Percentiles rank a stretch among this genome's conserved stretches.
These are phyloP conservation scores for Crenuchus spilurus DNA, from an alignment of 2,797 vertebrate genomes.

Conservation along the genomic window DNA sequence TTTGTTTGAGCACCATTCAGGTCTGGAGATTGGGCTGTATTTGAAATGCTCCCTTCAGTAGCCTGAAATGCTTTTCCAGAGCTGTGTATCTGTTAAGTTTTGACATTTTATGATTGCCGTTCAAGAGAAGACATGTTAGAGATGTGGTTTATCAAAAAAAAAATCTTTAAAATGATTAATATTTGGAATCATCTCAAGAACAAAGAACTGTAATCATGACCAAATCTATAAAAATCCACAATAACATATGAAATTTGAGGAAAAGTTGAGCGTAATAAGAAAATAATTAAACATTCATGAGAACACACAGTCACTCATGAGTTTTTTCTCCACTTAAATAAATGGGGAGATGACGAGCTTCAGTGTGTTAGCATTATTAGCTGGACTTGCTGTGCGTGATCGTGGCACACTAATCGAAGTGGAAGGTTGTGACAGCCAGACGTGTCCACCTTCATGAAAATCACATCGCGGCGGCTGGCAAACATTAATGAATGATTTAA, in stretches of 20 bases:
- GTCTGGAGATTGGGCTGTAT: too few species aligned
- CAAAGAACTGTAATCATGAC: too few species aligned
- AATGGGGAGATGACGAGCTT: not conserved
- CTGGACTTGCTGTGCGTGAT: constrained; percentile 27
- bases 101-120: too few species aligned
- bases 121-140: too few species aligned
- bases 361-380: constrained; percentile 26
- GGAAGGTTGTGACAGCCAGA: constrained; percentile 42
- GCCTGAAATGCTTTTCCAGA: too few species aligned
- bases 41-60: too few species aligned
- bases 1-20: too few species aligned
- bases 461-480: constrained; percentile 35
- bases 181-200: too few species aligned
- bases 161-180: too few species aligned
- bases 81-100: too few species aligned
- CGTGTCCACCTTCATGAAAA: constrained; percentile 51
- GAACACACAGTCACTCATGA: not conserved
- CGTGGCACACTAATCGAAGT: constrained; percentile 36
- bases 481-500: constrained; percentile 58
- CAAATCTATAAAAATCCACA: too few species aligned
- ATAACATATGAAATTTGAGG: not conserved
- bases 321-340: not conserved
- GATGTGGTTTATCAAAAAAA: too few species aligned
- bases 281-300: not conserved
- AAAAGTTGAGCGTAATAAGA: not conserved